Percentiles rank a stretch among this genome's conserved stretches.
Conservation (phyloP, 2,888 invertebrate genomes). For the Autographa gamma region DNA sequence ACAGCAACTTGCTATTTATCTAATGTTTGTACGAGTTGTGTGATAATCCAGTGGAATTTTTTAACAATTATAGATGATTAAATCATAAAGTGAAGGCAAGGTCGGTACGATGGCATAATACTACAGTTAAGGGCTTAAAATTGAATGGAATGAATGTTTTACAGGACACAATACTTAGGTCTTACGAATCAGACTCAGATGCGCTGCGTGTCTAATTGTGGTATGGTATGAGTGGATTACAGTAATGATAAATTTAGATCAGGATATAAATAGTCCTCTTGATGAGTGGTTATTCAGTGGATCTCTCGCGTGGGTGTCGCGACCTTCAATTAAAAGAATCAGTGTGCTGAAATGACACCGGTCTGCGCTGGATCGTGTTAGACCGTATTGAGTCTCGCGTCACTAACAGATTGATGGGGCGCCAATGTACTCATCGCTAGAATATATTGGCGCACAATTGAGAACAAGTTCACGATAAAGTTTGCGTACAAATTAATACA, state of each 20-base stretch:
- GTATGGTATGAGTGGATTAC: slow-evolving; percentile 70
- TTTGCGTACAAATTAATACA: slow-evolving; percentile 55
- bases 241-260: slow-evolving; percentile 78
- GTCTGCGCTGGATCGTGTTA: slow-evolving; percentile 71
- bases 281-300: slow-evolving; percentile 73
- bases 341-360: slow-evolving; percentile 70
- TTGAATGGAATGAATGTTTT: not conserved
- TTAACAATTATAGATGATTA: not conserved
- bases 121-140: not conserved
- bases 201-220: slow-evolving; percentile 71
- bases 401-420: slow-evolving; percentile 69
- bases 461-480: slow-evolving; percentile 54
- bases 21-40: slow-evolving; percentile 20
- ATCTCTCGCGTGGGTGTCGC: slow-evolving; percentile 75
- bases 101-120: not conserved
- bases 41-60: slow-evolving; percentile 11
- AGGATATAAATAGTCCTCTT: slow-evolving; percentile 77
- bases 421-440: slow-evolving; percentile 68
- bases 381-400: slow-evolving; percentile 63
- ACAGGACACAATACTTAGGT: slow-evolving; percentile 58
- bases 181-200: slow-evolving; percentile 68
- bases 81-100: slow-evolving; percentile 4
- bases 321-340: slow-evolving; percentile 80
- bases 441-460: slow-evolving; percentile 67
- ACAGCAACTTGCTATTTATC: slow-evolving; percentile 29